phyloP scores from a whole-genome alignment of 1,140 invertebrate species.

The Amphibalanus amphitrite region DNA sequence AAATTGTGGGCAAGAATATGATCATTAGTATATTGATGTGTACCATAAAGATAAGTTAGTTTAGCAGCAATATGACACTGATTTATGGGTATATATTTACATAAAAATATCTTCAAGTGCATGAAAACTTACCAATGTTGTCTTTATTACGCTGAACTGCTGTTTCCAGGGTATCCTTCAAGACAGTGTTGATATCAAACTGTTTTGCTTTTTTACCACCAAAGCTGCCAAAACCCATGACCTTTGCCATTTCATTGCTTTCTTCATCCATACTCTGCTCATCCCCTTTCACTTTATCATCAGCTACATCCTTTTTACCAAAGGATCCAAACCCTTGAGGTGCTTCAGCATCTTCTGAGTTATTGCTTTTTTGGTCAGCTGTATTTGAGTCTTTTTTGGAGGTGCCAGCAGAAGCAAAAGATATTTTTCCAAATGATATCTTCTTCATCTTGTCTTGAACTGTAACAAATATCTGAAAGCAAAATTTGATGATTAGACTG shows the following conservation, averaged over 20 bases:
- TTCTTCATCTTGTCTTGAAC: slow-evolving; percentile 12
- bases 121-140: slow-evolving; percentile 17
- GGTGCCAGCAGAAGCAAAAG: neutral
- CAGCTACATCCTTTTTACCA: slow-evolving; percentile 9
- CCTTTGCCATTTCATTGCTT: slow-evolving; percentile 9
- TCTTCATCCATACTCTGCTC: slow-evolving; percentile 4
- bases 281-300: neutral
- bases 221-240: slow-evolving; percentile 54
- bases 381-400: neutral
- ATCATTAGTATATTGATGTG: neutral
- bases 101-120: too few species aligned
- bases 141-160: slow-evolving; percentile 20
- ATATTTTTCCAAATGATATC: slow-evolving; percentile 16
- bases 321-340: slow-evolving; percentile 11
- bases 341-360: neutral
- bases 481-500: too few species aligned
- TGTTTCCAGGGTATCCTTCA: slow-evolving; percentile 29
- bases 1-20: neutral
- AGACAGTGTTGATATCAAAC: slow-evolving; percentile 43
- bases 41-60: too few species aligned
- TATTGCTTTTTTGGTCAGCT: neutral
- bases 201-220: slow-evolving; percentile 53
- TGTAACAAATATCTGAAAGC: too few species aligned
- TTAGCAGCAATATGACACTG: too few species aligned
- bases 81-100: too few species aligned